phyloP scores from a whole-genome alignment of 1,140 invertebrate genomes.

The Drosophila prosaltans region DNA sequence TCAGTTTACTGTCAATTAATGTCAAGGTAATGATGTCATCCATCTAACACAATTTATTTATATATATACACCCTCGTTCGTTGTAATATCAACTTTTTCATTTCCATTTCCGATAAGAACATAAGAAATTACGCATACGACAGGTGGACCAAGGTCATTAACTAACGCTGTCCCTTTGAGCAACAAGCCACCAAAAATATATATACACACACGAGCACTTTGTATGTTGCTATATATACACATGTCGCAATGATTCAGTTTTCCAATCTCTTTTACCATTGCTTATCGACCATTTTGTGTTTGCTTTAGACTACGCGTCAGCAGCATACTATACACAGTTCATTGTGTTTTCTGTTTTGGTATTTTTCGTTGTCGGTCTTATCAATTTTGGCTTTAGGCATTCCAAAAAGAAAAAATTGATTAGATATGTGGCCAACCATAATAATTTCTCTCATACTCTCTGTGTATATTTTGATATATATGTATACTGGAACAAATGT shows the following conservation, averaged over 20 bases:
- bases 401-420: conserved; percentile 68
- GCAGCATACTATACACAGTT: conserved; percentile 4
- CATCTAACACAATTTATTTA: conserved; percentile 15
- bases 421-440: conserved; percentile 44
- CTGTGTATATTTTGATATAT: neutral
- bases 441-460: neutral
- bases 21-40: conserved; percentile 69
- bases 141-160: conserved; percentile 80
- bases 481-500: neutral
- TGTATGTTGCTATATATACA: conserved; percentile 6
- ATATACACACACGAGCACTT: neutral
- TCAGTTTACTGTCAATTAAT: conserved; percentile 36
- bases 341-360: conserved; percentile 36
- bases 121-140: conserved; percentile 65
- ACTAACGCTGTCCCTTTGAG: conserved; percentile 55
- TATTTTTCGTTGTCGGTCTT: conserved; percentile 42
- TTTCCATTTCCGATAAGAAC: conserved; percentile 45
- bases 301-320: conserved; percentile 27
- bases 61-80: conserved; percentile 23
- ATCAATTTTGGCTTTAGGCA: conserved; percentile 65
- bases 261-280: conserved; percentile 33
- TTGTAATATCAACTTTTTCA: conserved; percentile 2
- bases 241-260: conserved; percentile 69
- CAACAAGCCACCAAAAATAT: neutral
- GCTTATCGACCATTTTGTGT: conserved; percentile 31